Percentiles rank a stretch among this genome's conserved stretches.
Evolutionary conservation across 2,113 vertebrate species (phyloP).

Genomic region (Sakesphorus luctuosus): DNA sequence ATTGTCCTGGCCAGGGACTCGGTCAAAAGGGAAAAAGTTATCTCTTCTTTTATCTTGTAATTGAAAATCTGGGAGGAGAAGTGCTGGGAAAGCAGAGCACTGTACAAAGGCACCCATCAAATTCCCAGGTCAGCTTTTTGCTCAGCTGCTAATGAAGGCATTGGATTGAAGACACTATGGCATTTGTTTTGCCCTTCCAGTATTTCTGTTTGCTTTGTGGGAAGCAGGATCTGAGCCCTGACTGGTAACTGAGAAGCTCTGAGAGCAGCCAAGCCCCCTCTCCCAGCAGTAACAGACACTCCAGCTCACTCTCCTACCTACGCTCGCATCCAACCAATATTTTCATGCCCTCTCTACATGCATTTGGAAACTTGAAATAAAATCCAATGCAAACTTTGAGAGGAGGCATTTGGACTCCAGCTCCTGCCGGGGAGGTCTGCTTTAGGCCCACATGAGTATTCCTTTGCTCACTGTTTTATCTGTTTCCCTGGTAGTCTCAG

Average conservation of each 20-base stretch:
- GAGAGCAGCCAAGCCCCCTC: not conserved
- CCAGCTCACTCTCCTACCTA: not conserved
- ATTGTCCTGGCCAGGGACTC: not conserved
- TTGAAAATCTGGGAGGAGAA: conserved; percentile 23
- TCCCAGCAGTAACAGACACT: not conserved
- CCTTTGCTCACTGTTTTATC: conserved; percentile 46
- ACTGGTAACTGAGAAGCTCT: not conserved
- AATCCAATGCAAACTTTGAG: conserved; percentile 37
- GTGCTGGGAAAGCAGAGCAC: not conserved
- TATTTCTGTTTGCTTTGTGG: not conserved
- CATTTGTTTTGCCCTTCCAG: not conserved
- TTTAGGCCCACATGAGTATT: conserved; percentile 41
- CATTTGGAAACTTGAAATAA: conserved; percentile 56
- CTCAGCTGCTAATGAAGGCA: not conserved
- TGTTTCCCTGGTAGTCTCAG: conserved; percentile 46
- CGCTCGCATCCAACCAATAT: not conserved
- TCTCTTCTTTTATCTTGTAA: conserved; percentile 33
- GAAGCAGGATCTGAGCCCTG: not conserved
- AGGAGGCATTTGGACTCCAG: conserved; percentile 44
- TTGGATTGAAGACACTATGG: not conserved
- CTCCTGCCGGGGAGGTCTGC: conserved; percentile 54
- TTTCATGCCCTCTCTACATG: conserved; percentile 38
- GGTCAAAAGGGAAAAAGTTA: not conserved
- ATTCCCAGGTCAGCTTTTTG: not conserved
- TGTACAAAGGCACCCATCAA: not conserved